Evolutionary conservation across 2,888 invertebrate genomes (phyloP).

Genomic region (Acleris literana): DNA sequence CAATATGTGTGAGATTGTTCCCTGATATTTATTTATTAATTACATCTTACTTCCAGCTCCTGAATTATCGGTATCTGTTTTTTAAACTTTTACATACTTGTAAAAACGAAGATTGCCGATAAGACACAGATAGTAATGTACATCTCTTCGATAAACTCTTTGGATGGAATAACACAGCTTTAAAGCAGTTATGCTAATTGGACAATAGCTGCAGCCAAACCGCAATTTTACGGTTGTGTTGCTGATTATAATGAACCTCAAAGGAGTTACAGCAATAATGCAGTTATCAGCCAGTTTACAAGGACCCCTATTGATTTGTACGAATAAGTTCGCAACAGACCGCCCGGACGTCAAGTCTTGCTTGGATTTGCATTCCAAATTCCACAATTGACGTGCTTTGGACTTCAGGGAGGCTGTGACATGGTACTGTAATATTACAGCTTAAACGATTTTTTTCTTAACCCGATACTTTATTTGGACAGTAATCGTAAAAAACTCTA

Average conservation of each 20-base stretch:
- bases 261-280: conserved; percentile 12
- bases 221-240: background rate
- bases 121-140: too few relatives aligned
- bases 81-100: too few relatives aligned
- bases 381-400: conserved; percentile 68
- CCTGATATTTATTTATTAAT: too few relatives aligned
- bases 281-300: background rate
- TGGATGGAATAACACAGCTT: too few relatives aligned
- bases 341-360: conserved; percentile 56
- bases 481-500: background rate
- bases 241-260: background rate
- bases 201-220: too few relatives aligned
- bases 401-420: conserved; percentile 46
- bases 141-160: too few relatives aligned
- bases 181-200: too few relatives aligned
- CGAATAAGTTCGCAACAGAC: conserved; percentile 42
- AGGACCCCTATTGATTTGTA: conserved; percentile 27
- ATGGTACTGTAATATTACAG: conserved; percentile 47
- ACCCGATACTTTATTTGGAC: background rate
- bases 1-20: too few relatives aligned
- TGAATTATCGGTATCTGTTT: too few relatives aligned
- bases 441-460: background rate
- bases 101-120: too few relatives aligned
- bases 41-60: too few relatives aligned
- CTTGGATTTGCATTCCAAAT: conserved; percentile 73